Percentiles rank a stretch among this genome's conserved stretches.
phyloP scores from a whole-genome alignment of 64 coral and sea anemone species.

The Actinia tenebrosa region DNA sequence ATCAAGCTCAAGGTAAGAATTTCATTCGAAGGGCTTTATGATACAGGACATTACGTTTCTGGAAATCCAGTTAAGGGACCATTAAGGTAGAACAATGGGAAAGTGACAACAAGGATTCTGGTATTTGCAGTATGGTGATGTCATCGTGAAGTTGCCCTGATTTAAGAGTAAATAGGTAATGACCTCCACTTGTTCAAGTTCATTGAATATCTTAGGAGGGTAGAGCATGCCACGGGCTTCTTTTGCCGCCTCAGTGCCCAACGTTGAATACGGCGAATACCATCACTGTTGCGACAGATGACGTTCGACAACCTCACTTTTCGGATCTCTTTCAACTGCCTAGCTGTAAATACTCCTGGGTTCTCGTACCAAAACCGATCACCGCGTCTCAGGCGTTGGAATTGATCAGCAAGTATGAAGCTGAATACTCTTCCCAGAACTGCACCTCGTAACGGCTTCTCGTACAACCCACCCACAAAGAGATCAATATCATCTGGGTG shows the following conservation, averaged over 20 bases:
- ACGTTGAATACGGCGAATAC: background rate
- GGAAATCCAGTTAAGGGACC: too few species aligned
- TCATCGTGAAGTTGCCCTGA: too few species aligned
- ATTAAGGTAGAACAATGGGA: too few species aligned
- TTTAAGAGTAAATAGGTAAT: background rate
- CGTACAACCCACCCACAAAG: conserved; percentile 30
- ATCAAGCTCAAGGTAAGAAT: too few species aligned
- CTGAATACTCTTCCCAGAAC: conserved; percentile 33
- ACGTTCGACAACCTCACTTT: conserved; percentile 35
- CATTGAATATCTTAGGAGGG: background rate
- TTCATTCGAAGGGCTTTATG: too few species aligned
- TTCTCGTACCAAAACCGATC: conserved; percentile 82
- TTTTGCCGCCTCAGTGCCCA: background rate
- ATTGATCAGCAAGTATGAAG: conserved; percentile 41
- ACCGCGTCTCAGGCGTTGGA: conserved; percentile 22
- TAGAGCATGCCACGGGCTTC: background rate
- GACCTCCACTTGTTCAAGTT: background rate
- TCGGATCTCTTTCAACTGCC: conserved; percentile 39
- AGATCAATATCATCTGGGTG: conserved; percentile 51
- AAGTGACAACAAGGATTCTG: too few species aligned
- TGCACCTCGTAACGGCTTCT: background rate
- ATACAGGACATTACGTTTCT: too few species aligned
- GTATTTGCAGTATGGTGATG: too few species aligned
- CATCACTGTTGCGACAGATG: conserved; percentile 40
- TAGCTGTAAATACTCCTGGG: background rate